Evolutionary conservation across 2,888 invertebrate species (phyloP).

Genomic region (Pyrgus malvae): DNA sequence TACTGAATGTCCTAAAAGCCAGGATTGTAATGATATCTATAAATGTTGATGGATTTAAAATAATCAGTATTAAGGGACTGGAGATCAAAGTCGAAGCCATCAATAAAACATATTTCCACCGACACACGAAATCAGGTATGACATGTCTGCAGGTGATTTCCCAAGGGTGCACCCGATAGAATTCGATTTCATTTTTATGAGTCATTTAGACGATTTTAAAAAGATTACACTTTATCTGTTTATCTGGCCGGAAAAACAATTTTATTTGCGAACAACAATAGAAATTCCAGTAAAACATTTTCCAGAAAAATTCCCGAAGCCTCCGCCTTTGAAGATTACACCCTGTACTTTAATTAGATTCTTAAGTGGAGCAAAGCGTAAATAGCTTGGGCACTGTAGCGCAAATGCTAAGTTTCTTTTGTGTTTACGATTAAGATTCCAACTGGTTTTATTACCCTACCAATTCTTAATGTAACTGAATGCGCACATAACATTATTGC

Average conservation of each 20-base stretch:
- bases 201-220: constrained; percentile 26
- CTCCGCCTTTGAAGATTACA: constrained; percentile 22
- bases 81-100: constrained; percentile 52
- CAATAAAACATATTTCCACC: constrained; percentile 59
- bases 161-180: constrained; percentile 49
- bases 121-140: constrained; percentile 56
- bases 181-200: constrained; percentile 61
- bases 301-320: constrained; percentile 14
- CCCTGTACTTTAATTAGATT: constrained; percentile 23
- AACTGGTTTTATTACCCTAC: too few species aligned
- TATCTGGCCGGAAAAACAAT: constrained; percentile 14
- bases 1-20: background rate
- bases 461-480: too few species aligned
- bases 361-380: constrained; percentile 17
- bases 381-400: background rate
- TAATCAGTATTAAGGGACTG: constrained; percentile 52
- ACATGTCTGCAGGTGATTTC: constrained; percentile 58
- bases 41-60: constrained; percentile 7
- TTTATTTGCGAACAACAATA: constrained; percentile 22
- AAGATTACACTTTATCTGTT: constrained; percentile 20
- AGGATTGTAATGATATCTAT: background rate
- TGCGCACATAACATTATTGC: too few species aligned
- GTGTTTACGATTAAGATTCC: background rate
- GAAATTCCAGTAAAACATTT: constrained; percentile 7
- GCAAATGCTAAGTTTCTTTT: background rate